Base-by-base conservation (phyloP, 2,113 vertebrate species). In the Dinomys branickii region DNA sequence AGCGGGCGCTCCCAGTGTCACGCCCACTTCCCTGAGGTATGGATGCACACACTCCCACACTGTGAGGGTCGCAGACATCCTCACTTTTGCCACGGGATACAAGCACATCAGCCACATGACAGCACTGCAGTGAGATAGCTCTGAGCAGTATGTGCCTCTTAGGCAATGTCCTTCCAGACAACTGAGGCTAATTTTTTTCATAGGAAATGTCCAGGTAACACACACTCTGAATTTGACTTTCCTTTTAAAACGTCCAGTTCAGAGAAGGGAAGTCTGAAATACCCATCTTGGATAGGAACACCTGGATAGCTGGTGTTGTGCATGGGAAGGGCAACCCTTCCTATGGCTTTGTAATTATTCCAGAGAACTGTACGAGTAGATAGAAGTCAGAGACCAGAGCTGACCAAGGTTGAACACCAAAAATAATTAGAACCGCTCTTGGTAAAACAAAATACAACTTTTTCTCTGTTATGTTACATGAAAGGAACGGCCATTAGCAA, bases 21-120 rank as follows among this genome's bases (percentile, higher is more conserved):
- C 26, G 30, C 7, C 41, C 71, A 50, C 24, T 4, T 16, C 20
- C 61, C 83, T 19, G 54, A 67, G 56, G 80, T 13, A 22, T 73
- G 50, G 65, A 67, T 52, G n/a, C 20, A 38, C 41, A 14, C 38
- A 30, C 44, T 8, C 44, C 28, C 44, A 78, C 44, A 50, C 38
- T 6, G 20, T 0, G 30, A 30, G n/a, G 28, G 30, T 26, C 52
- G 26, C 41, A 65, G 24, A 69, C 56, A 10, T 26, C 47, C 41
- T 69, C 22, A 1, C 81, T 85, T 71, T 26, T 9, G 52, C 85
- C 16, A 0, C 0, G 5, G 7, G 52, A 52, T 6, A 1, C 38
- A 65, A 28, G 20, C 44, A 30, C 0, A 2, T 22, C 0, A 5
- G 33, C 33, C 5, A 24, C 11, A 26, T 0, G 0, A 1, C 3